Evolutionary conservation across 2,888 invertebrate species (phyloP).

Genomic region (Phaedon cochleariae): DNA sequence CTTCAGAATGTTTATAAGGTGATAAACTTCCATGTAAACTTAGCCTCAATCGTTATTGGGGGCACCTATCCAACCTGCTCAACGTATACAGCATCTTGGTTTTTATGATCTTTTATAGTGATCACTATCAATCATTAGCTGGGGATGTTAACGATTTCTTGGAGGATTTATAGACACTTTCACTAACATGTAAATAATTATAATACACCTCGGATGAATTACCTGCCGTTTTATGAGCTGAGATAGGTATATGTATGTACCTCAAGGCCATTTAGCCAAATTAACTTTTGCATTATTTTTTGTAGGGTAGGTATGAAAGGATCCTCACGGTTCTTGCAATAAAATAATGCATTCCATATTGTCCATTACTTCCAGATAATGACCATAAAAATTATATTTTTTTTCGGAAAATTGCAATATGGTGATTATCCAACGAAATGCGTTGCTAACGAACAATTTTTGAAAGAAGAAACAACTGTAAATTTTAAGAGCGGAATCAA

Average conservation of each 20-base stretch:
- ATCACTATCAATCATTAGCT: not conserved
- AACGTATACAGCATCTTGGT: not conserved
- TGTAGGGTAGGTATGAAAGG: not conserved
- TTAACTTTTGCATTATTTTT: slow-evolving; percentile 1
- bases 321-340: slow-evolving; percentile 13
- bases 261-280: slow-evolving; percentile 16
- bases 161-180: slow-evolving; percentile 8
- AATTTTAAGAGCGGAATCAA: no score
- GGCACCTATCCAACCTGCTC: no score
- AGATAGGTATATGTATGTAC: no score
- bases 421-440: not conserved
- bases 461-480: no score
- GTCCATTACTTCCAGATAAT: slow-evolving; percentile 15
- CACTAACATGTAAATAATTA: slow-evolving; percentile 1
- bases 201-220: not conserved
- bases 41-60: no score
- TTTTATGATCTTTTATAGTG: not conserved
- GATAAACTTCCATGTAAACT: no score
- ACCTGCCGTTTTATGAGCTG: not conserved
- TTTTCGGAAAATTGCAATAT: not conserved
- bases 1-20: no score
- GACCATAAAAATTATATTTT: not conserved
- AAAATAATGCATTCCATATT: slow-evolving; percentile 20
- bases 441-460: not conserved
- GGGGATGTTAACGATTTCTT: not conserved